Evolutionary conservation across 2,888 invertebrate genomes (phyloP).

Genomic region (Esperia sulphurella): DNA sequence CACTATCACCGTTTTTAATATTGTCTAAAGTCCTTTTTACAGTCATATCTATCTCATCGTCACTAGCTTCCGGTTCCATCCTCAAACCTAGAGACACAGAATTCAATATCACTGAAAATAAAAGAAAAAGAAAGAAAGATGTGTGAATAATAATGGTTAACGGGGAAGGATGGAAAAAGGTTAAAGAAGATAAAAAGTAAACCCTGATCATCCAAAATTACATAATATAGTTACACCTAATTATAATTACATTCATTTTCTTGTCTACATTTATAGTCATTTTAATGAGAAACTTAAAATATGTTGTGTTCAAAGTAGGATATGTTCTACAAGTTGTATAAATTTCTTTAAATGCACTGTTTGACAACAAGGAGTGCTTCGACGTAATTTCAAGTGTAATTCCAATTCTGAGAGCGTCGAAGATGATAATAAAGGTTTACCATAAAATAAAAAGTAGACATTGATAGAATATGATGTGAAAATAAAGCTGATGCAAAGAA

Average conservation of each 20-base stretch:
- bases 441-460: not conserved
- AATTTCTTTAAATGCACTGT: no score
- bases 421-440: no score
- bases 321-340: no score
- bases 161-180: constrained; percentile 21
- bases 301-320: no score
- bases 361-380: no score
- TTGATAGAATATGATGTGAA: not conserved
- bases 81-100: constrained; percentile 77
- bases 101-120: constrained; percentile 78
- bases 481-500: not conserved
- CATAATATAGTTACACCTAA: no score
- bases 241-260: no score
- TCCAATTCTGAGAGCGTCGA: no score
- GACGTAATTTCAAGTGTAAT: no score
- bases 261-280: no score
- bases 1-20: constrained; percentile 75
- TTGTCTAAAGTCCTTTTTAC: constrained; percentile 74
- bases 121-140: constrained; percentile 55
- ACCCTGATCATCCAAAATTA: constrained; percentile 21
- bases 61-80: constrained; percentile 74
- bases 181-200: constrained; percentile 12
- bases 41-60: constrained; percentile 72
- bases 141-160: constrained; percentile 44
- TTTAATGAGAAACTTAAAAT: no score